Conservation (phyloP, 2,113 vertebrate species). For the Dicerorhinus sumatrensis region DNA sequence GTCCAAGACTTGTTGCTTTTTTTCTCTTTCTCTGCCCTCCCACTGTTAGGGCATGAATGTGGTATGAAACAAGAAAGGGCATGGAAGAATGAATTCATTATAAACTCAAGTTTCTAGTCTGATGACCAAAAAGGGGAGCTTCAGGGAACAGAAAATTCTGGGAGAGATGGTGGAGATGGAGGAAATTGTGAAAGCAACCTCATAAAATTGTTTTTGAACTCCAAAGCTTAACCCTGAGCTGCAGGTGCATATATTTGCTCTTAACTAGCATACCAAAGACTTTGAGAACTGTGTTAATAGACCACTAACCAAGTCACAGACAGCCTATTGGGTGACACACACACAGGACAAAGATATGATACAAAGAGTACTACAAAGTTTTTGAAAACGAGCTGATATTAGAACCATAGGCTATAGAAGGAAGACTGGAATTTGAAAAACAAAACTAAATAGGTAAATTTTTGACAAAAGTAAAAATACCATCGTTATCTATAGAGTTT, state of each 20-base stretch:
- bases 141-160: not conserved
- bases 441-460: not conserved
- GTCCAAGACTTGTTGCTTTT: not conserved
- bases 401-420: not conserved
- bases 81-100: not conserved
- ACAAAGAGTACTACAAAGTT: not conserved
- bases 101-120: not conserved
- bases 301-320: not conserved
- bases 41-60: not conserved
- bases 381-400: not conserved
- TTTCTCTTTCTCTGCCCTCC: not conserved
- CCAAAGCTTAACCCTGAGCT: not conserved
- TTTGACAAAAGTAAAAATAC: not conserved
- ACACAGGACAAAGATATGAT: not conserved
- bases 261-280: not conserved
- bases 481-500: not conserved
- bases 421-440: not conserved
- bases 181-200: not conserved
- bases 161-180: not conserved
- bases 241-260: not conserved
- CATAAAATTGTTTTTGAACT: not conserved
- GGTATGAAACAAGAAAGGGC: not conserved
- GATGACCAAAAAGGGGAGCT: not conserved
- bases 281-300: not conserved
- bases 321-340: not conserved